Percentiles rank a stretch among this genome's conserved stretches.
Evolutionary conservation across 1,140 invertebrate species (phyloP).

Genomic region (Xylocopa sonorina): DNA sequence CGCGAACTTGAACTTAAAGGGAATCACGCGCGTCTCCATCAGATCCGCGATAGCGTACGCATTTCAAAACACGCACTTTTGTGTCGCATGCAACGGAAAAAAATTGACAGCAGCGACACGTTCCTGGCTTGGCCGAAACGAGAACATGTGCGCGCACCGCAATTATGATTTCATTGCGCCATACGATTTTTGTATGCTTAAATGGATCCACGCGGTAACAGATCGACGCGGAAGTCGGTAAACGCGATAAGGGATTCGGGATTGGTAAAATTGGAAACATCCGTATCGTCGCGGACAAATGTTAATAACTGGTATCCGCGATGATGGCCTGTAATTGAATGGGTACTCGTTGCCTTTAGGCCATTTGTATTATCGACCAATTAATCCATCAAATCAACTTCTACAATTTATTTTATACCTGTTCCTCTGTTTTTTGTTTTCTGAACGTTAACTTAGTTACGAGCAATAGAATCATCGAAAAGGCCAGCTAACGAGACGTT

Average conservation of each 20-base stretch:
- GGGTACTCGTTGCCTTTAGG: too few species aligned
- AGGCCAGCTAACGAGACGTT: too few species aligned
- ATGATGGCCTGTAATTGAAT: neutral
- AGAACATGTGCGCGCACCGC: neutral
- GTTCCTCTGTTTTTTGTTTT: too few species aligned
- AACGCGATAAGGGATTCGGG: neutral
- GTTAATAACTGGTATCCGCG: neutral
- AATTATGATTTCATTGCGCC: neutral
- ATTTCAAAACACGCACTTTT: neutral
- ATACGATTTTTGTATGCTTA: neutral
- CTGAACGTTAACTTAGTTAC: too few species aligned
- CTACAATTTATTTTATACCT: too few species aligned
- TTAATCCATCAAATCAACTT: too few species aligned
- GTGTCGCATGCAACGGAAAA: neutral
- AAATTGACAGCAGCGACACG: neutral
- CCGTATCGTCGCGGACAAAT: conserved; percentile 13
- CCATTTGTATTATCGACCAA: too few species aligned
- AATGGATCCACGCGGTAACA: neutral
- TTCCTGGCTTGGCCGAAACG: neutral
- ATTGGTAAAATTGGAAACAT: conserved; percentile 27
- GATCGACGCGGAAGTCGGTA: too few species aligned
- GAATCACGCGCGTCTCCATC: neutral
- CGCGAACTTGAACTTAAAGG: neutral
- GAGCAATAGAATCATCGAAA: too few species aligned
- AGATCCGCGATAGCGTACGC: neutral